These are phyloP conservation scores for Meda fulgida DNA, from an alignment of 2,797 vertebrate species.

Conservation along the genomic window DNA sequence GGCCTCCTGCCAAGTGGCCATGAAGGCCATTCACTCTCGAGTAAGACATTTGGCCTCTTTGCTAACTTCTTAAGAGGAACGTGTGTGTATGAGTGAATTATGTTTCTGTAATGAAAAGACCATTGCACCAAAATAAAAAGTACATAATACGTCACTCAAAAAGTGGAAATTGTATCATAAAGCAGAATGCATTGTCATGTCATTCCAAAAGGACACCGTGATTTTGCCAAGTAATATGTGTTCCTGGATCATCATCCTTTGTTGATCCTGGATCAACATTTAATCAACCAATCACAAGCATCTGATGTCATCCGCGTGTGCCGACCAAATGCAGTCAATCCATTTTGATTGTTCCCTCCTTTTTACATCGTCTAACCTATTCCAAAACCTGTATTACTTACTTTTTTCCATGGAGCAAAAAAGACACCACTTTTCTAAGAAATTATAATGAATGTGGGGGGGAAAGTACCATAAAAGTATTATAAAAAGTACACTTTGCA, in stretches of 20 bases:
- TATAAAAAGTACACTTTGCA: too few species aligned
- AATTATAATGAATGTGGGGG: too few species aligned
- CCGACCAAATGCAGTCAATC: too few species aligned
- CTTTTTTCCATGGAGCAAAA: neutral
- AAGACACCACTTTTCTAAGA: neutral
- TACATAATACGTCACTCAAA: neutral
- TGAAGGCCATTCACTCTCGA: constrained; percentile 38
- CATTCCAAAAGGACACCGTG: neutral
- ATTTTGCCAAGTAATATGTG: too few species aligned
- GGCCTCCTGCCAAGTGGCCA: constrained; percentile 27
- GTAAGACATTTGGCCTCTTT: constrained; percentile 29
- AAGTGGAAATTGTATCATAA: neutral
- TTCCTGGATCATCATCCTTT: too few species aligned
- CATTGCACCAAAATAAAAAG: constrained; percentile 5
- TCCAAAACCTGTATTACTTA: neutral
- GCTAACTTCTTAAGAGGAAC: neutral
- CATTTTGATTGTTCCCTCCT: too few species aligned
- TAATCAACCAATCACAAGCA: too few species aligned
- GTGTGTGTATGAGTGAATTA: neutral
- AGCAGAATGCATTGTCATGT: neutral
- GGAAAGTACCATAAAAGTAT: neutral
- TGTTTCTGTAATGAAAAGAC: neutral
- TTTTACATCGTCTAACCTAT: neutral
- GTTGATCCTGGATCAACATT: too few species aligned
- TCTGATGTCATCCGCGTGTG: too few species aligned